These are phyloP conservation scores for Hippocampus barbouri DNA, from an alignment of 2,113 vertebrate species.

Conservation along the genomic window DNA sequence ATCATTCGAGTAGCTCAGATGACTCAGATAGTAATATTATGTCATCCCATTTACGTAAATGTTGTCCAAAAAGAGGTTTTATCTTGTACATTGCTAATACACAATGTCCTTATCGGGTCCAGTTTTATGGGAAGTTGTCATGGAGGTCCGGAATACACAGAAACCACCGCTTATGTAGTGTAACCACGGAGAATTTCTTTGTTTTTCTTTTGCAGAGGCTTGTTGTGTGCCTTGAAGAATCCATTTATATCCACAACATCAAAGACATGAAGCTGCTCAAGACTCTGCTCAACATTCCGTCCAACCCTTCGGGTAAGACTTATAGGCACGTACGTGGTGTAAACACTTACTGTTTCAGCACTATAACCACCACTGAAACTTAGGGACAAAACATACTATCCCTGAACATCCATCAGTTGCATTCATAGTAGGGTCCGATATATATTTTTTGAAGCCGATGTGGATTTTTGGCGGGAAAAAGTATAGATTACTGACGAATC, in stretches of 20 bases:
- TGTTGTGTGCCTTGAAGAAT: slow-evolving; percentile 83
- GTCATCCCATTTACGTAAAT: background rate
- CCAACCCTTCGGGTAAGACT: slow-evolving; percentile 78
- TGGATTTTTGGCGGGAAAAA: too few species aligned
- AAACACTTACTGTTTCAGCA: background rate
- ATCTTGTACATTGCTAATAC: background rate
- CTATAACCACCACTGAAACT: background rate
- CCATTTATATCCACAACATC: slow-evolving; percentile 90
- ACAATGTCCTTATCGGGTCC: background rate
- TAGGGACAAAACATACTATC: background rate
- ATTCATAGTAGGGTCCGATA: too few species aligned
- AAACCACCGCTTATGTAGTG: background rate
- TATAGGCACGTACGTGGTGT: background rate
- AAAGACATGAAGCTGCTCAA: slow-evolving; percentile 94
- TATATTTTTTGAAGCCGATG: too few species aligned
- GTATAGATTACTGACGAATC: too few species aligned
- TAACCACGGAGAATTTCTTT: background rate
- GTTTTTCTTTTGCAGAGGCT: slow-evolving; percentile 76
- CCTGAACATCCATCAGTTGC: background rate
- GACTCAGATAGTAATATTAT: too few species aligned
- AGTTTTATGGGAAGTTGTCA: background rate
- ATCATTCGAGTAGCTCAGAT: too few species aligned
- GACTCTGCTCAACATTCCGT: slow-evolving; percentile 82
- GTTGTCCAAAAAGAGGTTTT: background rate
- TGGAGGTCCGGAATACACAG: background rate